Percentiles rank a stretch among this genome's conserved stretches.
phyloP scores from a whole-genome alignment of 1,140 invertebrate species.

The Gryllus bimaculatus region DNA sequence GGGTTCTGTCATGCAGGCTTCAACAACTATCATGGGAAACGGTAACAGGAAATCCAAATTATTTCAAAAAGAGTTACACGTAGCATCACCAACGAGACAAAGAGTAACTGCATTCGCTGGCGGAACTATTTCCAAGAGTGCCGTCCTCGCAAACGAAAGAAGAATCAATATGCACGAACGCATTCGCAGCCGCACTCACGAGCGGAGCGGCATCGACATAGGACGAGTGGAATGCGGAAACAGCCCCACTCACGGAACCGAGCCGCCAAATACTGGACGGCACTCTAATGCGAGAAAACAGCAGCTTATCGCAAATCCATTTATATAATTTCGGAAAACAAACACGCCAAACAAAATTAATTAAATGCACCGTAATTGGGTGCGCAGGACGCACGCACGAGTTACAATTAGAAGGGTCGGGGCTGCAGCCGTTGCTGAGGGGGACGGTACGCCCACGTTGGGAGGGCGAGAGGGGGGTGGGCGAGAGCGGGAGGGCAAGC shows the following conservation, averaged over 20 bases:
- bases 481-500: background rate
- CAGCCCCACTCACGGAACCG: background rate
- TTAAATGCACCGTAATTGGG: background rate
- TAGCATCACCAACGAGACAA: too few species aligned
- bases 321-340: slow-evolving; percentile 2
- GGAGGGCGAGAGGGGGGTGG: background rate
- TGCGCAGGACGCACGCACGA: background rate
- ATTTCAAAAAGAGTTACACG: too few species aligned
- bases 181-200: background rate
- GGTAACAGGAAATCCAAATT: too few species aligned
- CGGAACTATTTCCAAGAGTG: too few species aligned
- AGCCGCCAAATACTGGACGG: background rate
- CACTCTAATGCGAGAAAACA: background rate
- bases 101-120: too few species aligned
- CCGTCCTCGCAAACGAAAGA: background rate
- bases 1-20: too few species aligned
- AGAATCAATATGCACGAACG: background rate
- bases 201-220: background rate
- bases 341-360: slow-evolving; percentile 5
- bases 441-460: too few species aligned
- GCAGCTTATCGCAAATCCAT: background rate
- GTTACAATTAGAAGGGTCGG: background rate
- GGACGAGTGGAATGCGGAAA: background rate
- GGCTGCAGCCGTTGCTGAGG: background rate
- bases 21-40: too few species aligned